Conservation (phyloP, 2,888 invertebrate genomes). For the Punctoribates punctum region DNA sequence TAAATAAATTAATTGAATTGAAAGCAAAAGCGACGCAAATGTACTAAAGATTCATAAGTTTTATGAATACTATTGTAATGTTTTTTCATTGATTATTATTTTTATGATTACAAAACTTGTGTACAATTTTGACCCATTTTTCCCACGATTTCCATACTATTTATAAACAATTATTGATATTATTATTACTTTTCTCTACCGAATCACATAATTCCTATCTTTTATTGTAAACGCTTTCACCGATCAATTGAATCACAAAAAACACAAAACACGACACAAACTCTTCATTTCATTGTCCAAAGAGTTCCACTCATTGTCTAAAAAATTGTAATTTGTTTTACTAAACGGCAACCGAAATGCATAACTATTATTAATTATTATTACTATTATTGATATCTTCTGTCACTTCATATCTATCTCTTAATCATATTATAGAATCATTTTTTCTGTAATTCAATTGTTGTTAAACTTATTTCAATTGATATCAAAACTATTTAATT, state of each 20-base stretch:
- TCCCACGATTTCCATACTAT: conserved; percentile 1
- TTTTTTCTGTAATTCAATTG: conserved; percentile 7
- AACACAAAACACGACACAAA: background rate
- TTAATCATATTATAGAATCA: background rate
- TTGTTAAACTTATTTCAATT: background rate
- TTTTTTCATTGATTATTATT: background rate
- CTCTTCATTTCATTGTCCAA: background rate
- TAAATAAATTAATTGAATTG: background rate
- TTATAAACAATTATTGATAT: background rate
- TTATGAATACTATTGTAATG: background rate
- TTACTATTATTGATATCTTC: conserved; percentile 5
- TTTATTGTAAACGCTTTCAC: conserved; percentile 5
- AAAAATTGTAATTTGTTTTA: background rate
- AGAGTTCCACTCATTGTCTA: background rate
- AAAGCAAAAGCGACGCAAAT: background rate
- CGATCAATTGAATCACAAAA: background rate
- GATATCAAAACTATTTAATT: background rate
- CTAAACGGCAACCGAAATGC: background rate
- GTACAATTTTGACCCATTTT: conserved; percentile 9
- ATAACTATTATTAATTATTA: conserved; percentile 1
- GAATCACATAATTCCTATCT: background rate
- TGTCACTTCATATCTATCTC: conserved; percentile 1
- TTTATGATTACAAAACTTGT: conserved; percentile 2
- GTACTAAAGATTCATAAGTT: background rate
- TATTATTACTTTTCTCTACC: too few relatives aligned